phyloP scores from a whole-genome alignment of 2,113 vertebrate genomes.

The Regulus satrapa region DNA sequence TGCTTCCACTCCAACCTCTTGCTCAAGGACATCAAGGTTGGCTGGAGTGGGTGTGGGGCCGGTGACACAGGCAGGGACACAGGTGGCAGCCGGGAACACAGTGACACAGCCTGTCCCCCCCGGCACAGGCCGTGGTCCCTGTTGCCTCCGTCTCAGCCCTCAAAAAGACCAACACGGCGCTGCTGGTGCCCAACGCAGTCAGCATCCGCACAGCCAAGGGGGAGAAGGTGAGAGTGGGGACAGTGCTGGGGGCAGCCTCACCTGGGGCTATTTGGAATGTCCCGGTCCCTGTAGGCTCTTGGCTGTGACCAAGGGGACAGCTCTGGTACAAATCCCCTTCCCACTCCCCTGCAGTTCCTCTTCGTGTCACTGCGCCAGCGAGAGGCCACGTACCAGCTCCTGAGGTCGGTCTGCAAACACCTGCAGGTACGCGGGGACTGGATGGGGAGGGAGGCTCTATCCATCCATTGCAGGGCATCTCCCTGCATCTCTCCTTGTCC shows the following conservation, averaged over 20 bases:
- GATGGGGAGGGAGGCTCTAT: not conserved
- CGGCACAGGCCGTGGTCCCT: conserved; percentile 72
- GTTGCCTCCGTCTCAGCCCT: conserved; percentile 69
- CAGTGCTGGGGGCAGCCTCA: not conserved
- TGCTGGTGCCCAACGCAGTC: conserved; percentile 85
- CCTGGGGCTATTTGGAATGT: fast-evolving
- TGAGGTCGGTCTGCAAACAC: conserved; percentile 75
- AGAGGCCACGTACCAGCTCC: conserved; percentile 80
- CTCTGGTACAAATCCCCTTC: not conserved
- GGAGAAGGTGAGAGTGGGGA: conserved; percentile 74
- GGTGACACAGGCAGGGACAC: fast-evolving
- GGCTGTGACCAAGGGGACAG: fast-evolving
- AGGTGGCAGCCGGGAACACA: fast-evolving
- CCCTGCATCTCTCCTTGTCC: not conserved
- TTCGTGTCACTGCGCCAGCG: conserved; percentile 80
- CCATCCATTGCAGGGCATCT: not conserved
- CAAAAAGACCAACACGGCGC: conserved; percentile 85
- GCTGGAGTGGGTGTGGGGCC: fast-evolving
- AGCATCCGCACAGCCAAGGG: conserved; percentile 77
- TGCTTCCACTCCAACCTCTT: conserved; percentile 84
- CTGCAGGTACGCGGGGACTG: conserved; percentile 58
- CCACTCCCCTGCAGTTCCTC: conserved; percentile 65
- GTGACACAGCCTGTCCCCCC: not conserved
- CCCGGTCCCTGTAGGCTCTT: not conserved
- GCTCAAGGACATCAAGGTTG: conserved; percentile 83